Evolutionary conservation across 2,113 vertebrate genomes (phyloP).

Genomic region (Hiodon alosoides): DNA sequence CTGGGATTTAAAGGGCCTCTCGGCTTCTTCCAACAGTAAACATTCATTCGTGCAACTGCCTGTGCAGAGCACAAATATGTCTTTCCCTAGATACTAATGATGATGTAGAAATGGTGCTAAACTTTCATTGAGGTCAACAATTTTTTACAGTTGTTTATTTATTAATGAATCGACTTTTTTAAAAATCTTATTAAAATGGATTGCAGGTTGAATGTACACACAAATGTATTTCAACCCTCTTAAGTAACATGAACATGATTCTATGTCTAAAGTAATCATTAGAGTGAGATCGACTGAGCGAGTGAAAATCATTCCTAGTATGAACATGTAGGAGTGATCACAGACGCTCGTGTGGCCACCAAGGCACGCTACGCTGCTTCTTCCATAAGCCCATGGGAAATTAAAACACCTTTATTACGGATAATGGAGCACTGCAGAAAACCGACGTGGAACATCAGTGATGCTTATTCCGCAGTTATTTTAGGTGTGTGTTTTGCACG

Average conservation of each 20-base stretch:
- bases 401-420: conserved; percentile 5
- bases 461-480: background rate
- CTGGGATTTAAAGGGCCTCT: background rate
- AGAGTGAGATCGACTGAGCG: background rate
- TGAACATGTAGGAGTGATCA: background rate
- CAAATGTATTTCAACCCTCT: background rate
- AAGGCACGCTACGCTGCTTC: background rate
- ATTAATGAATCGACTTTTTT: background rate
- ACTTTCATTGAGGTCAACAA: too few species aligned
- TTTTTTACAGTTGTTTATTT: too few species aligned
- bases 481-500: background rate
- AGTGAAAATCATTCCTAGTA: background rate
- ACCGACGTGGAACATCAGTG: background rate
- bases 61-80: background rate
- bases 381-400: conserved; percentile 24
- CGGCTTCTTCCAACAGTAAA: background rate
- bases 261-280: background rate
- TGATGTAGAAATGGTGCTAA: background rate
- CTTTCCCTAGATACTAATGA: background rate
- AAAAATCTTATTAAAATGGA: background rate
- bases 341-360: background rate
- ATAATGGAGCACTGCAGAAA: background rate
- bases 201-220: background rate
- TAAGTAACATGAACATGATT: background rate
- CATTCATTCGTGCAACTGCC: background rate